A percentile compares a stretch with the other conserved stretches of the same genome.
These are phyloP conservation scores for Onthophagus taurus DNA, from an alignment of 1,140 invertebrate species.

Conservation along the genomic window DNA sequence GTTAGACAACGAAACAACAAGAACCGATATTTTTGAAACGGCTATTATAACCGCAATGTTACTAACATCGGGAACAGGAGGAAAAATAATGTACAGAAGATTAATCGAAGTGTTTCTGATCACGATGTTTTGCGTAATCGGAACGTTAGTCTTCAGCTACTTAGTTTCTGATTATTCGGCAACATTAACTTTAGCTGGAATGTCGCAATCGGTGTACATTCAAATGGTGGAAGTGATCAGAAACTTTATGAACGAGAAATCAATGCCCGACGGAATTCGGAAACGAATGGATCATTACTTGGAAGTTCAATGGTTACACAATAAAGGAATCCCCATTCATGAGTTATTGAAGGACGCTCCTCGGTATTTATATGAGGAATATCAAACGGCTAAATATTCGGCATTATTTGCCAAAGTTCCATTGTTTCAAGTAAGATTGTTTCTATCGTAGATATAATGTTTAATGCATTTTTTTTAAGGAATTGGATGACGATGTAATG, in stretches of 20 bases:
- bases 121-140: constrained; percentile 13
- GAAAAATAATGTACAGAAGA: constrained; percentile 2
- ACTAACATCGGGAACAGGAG: constrained; percentile 2
- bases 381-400: constrained; percentile 17
- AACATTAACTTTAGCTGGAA: constrained; percentile 17
- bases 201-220: constrained; percentile 15
- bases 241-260: constrained; percentile 16
- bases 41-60: constrained; percentile 13
- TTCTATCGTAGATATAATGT: neutral
- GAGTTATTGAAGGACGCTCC: constrained; percentile 18
- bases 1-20: neutral
- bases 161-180: constrained; percentile 23
- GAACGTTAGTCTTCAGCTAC: constrained; percentile 19
- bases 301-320: constrained; percentile 20
- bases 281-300: constrained; percentile 19
- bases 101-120: constrained; percentile 14
- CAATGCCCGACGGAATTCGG: constrained; percentile 15
- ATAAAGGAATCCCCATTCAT: constrained; percentile 19
- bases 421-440: constrained; percentile 5
- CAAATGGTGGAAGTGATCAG: constrained; percentile 17
- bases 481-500: constrained; percentile 10
- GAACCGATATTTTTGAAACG: constrained; percentile 3
- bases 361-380: constrained; percentile 11
- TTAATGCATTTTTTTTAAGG: constrained; percentile 10
- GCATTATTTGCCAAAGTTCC: constrained; percentile 9